Conservation (phyloP, 35 echinoderm and acorn worm species). For the Lytechinus variegatus region DNA sequence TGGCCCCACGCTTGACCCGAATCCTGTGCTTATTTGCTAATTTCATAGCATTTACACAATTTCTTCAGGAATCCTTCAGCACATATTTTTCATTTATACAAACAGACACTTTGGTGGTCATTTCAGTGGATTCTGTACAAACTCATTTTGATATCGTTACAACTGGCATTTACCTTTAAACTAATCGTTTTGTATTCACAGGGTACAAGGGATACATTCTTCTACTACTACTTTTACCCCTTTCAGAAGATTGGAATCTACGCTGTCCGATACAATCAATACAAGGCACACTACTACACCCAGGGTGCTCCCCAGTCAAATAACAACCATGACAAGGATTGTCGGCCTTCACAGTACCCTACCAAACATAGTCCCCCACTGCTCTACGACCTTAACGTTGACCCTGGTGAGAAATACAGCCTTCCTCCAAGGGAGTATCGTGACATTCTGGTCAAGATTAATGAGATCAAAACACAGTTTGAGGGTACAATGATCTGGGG, state of each 20-base stretch:
- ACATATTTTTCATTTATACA: no score
- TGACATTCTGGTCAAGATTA: slow-evolving; percentile 60
- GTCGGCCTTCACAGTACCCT: slow-evolving; percentile 60
- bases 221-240: slow-evolving; percentile 72
- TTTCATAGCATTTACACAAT: no score
- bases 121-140: no score
- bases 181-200: background rate
- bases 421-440: slow-evolving; percentile 51
- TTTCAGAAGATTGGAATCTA: slow-evolving; percentile 71
- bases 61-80: no score
- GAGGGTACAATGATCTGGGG: slow-evolving; percentile 76
- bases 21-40: no score
- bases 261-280: slow-evolving; percentile 91
- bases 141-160: no score
- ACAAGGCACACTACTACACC: slow-evolving; percentile 94
- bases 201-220: slow-evolving; percentile 84
- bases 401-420: slow-evolving; percentile 86
- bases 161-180: no score
- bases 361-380: slow-evolving; percentile 73
- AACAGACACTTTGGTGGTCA: no score
- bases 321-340: slow-evolving; percentile 82
- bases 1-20: no score
- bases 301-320: slow-evolving; percentile 69
- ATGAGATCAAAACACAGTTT: slow-evolving; percentile 66
- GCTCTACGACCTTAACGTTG: slow-evolving; percentile 81